Percentiles rank a stretch among this genome's conserved stretches.
These are phyloP conservation scores for Puntigrus tetrazona DNA, from an alignment of 2,113 vertebrate genomes.

Conservation along the genomic window DNA sequence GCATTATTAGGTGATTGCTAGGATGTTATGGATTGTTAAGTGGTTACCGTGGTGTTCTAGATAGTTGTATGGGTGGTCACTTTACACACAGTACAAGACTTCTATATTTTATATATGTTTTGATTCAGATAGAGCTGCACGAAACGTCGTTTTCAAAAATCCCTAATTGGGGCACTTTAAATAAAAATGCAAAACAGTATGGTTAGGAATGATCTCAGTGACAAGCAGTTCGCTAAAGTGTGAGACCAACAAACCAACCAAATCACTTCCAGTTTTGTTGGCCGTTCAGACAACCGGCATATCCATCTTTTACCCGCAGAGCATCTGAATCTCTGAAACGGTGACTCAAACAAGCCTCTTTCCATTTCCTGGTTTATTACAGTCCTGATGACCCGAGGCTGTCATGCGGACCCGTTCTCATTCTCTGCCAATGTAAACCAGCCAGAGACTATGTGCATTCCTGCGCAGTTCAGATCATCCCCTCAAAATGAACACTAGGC, in stretches of 20 bases:
- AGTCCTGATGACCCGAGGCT: slow-evolving; percentile 22
- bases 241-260: background rate
- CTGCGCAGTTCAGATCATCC: slow-evolving; percentile 67
- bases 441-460: slow-evolving; percentile 62
- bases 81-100: no score
- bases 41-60: background rate
- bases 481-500: slow-evolving; percentile 66
- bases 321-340: background rate
- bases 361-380: slow-evolving; percentile 38
- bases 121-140: no score
- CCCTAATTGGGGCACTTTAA: no score
- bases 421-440: slow-evolving; percentile 67
- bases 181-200: background rate
- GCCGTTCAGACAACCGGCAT: background rate
- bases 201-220: background rate
- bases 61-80: no score
- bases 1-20: no score
- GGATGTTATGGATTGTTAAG: no score
- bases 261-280: background rate
- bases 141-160: no score
- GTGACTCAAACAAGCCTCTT: slow-evolving; percentile 1
- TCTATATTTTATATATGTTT: no score
- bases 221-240: background rate
- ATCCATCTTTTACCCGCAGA: background rate
- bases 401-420: slow-evolving; percentile 47